Base-by-base conservation (phyloP, 2,888 invertebrate genomes). In the Stegana nigrithorax region DNA sequence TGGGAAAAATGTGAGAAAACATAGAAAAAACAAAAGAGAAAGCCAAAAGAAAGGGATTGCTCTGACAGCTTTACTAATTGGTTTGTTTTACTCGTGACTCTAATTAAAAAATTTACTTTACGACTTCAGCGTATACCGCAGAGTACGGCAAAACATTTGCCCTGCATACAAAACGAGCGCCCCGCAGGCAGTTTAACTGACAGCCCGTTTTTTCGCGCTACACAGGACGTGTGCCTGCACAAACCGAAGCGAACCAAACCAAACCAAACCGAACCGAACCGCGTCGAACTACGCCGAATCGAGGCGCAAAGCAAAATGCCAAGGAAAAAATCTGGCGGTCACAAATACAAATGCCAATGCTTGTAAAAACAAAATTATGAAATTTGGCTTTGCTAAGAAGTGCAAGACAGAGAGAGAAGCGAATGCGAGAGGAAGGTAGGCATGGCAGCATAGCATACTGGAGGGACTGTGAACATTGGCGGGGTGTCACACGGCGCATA, bases 51-150 rank as follows among this genome's bases (percentile, higher is more conserved):
- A 45, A 76, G 68, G 74, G 76, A 75, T 75, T 77, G 67, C 74
- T 71, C 74, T 70, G 75, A 77, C 77, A 75, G 75, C 67, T 67
- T 66, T 67, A 73, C 76, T 76, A 76, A 76, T 76, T 76, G 76
- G 74, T 77, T 76, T 77, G 75, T 73, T 76, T 77, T 75, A 69
- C 76, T 77, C 73, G 71, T 68, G 78, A 77, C 78, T 75, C 76
- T 76, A 77, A 76, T 76, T 76, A 77, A 77, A 77, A 76, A 76
- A 76, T 75, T 73, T 75, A 76, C 70, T 75, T 75, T 75, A 76
- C 71, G 77, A 73, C 75, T 73, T 73, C 66, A 64, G 65, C 66
- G 25, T 21, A 65, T 67, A 66, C 63, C 27, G 61, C 44, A 32
- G 5, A 21, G 25, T 50, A 8, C 32, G 23, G 27, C 27, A 4